Evolutionary conservation across 35 echinoderm and acorn worm genomes (phyloP).

Genomic region (Ophiothrix spiculata): DNA sequence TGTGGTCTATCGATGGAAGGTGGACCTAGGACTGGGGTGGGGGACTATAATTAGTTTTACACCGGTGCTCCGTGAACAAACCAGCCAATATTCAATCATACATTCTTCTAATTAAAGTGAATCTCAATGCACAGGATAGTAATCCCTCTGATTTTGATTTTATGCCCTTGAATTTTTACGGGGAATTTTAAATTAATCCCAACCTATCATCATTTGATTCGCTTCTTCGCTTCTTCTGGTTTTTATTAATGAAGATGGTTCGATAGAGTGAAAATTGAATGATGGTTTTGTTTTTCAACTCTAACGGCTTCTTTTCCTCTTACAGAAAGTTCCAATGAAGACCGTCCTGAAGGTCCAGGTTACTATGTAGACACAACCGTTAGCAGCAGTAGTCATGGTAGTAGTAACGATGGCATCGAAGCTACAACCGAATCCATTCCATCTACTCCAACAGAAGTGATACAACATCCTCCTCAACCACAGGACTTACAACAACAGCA

Average conservation of each 20-base stretch:
- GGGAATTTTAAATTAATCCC: neutral
- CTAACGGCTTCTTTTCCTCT: neutral
- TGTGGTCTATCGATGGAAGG: no score
- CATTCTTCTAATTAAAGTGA: no score
- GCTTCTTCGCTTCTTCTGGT: no score
- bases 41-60: no score
- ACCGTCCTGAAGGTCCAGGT: neutral
- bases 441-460: neutral
- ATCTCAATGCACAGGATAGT: neutral
- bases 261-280: neutral
- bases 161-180: neutral
- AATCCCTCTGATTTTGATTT: neutral
- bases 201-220: no score
- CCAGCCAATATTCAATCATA: no score
- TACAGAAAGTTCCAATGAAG: neutral
- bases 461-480: neutral
- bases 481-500: neutral
- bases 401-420: neutral
- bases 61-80: no score
- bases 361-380: neutral
- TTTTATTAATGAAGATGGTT: no score
- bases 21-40: no score
- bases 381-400: neutral
- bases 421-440: neutral
- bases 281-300: neutral